Evolutionary conservation across 1,140 invertebrate genomes (phyloP), one percentile per base, ranked within the genome.

Genomic region (Zaprionus capensis): DNA sequence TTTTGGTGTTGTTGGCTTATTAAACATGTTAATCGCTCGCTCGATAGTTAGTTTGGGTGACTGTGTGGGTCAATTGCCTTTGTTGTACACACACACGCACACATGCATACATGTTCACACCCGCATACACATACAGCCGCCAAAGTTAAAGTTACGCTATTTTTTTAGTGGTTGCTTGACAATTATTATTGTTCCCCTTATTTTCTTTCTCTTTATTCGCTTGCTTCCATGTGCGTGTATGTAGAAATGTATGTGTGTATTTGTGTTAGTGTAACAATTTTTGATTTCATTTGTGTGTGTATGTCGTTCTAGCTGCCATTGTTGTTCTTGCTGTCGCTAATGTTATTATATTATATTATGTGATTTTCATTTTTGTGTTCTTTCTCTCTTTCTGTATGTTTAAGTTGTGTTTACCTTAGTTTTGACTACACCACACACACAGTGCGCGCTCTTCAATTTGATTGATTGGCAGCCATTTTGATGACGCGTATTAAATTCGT

Each of bases 391-490:
- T n/a, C 14, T 81, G 55, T 71, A 44, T 67, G 66, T 61, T 59
- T 73, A 59, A 44, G 67, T 75, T 75, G 49, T 62, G 67, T 75
- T 75, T 75, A 49, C 41, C 53, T 59, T 62, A 62, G 57, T 55
- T 74, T 70, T 64, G 46, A 46, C 14, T 46, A 26, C 9, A 46
- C n/a, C 65, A 70, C 71, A 81, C 66, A 85, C 82, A 78, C 66
- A 49, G 64, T 41, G 72, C 75, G 36, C 65, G 49, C 22, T 59
- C 53, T 66, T 72, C 63, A 67, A 72, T 71, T 82, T 75, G 78
- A 76, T 81, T 86, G 82, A 86, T 86, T 86, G 82, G 72, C 82
- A 68, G 80, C 80, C 80, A 83, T 79, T 71, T 82, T 83, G 58
- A 70, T 83, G 82, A 87, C 82, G 82, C 82, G 82, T 80, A 76